Base-by-base conservation (phyloP, 2,797 vertebrate genomes). In the Myiotriccus ornatus region DNA sequence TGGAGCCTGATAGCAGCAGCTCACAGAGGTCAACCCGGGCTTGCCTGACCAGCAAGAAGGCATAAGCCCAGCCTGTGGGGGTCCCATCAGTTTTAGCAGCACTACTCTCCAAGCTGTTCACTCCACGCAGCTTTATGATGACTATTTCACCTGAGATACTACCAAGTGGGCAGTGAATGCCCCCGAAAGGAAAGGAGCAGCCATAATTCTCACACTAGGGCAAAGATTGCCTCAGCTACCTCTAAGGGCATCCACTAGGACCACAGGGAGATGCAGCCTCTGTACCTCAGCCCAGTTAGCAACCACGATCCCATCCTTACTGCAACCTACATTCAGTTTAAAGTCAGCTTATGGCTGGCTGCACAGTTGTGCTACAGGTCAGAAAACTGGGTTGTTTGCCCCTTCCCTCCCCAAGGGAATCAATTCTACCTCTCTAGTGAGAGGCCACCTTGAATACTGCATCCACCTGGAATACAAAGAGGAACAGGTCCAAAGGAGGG, bases 221-320 rank as follows among this genome's bases (percentile, higher is more conserved):
- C 37, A 43, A 13, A 41, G 10, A 30, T 17, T 5, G 3, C 35
- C 15, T 37, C 11, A 1, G 53, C n/a, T 49, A 56, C 19, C 27
- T 1, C 0, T 12, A n/a, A 37, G 6, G 35, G 4, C 16, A 63
- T 10, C 23, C 49, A 20, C 35, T 30, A 9, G 27, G 27, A 49
- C 4, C 27, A 49, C 19, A n/a, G 23, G 3, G 8, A 62, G 19
- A 50, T 18, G 49, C 5, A 11, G 18, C 10, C 15, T n/a, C 49
- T 49, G 41, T 56, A 50, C 32, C 16, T 49, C 23, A 76, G 41
- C 23, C 23, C 35, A 8, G 3, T 35, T 21, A 62, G 27, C 35
- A 69, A 37, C 7, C 47, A 62, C 10, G 37, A 44, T 15, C 17
- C 43, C 7, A 70, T 37, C n/a, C 69, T 10, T 68, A 60, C 41